phyloP scores from a whole-genome alignment of 2,888 invertebrate species.

The Tipula unca region DNA sequence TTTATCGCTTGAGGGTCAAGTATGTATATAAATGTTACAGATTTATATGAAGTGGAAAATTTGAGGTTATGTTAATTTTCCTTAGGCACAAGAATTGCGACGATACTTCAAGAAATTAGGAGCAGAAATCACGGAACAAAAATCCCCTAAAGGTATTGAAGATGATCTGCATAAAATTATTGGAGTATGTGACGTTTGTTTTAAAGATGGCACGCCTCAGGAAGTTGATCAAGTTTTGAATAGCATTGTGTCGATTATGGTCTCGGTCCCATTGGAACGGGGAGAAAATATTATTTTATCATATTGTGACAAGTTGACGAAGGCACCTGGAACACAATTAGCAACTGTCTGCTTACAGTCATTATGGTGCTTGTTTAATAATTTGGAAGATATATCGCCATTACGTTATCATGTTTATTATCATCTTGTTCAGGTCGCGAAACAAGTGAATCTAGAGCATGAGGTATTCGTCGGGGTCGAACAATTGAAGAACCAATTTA shows the following conservation, averaged over 20 bases:
- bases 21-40: conserved; percentile 38
- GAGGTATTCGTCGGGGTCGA: conserved; percentile 80
- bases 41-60: background rate
- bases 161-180: conserved; percentile 92
- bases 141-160: conserved; percentile 80
- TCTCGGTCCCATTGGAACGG: conserved; percentile 68
- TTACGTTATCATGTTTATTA: conserved; percentile 92
- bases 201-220: conserved; percentile 74
- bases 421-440: conserved; percentile 81
- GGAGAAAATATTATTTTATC: conserved; percentile 82
- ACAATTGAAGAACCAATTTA: conserved; percentile 71
- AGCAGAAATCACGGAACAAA: conserved; percentile 90
- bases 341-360: conserved; percentile 76
- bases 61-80: conserved; percentile 27
- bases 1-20: conserved; percentile 82
- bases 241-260: conserved; percentile 93
- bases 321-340: conserved; percentile 72
- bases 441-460: conserved; percentile 75
- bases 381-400: conserved; percentile 72
- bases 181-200: conserved; percentile 86
- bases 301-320: conserved; percentile 86
- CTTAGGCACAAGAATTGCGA: conserved; percentile 75
- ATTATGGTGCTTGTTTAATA: conserved; percentile 90
- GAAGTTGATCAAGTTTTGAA: conserved; percentile 91
- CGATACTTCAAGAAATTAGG: conserved; percentile 86